Base-by-base conservation (phyloP, 2,113 vertebrate species). In the Apeltes quadracus region DNA sequence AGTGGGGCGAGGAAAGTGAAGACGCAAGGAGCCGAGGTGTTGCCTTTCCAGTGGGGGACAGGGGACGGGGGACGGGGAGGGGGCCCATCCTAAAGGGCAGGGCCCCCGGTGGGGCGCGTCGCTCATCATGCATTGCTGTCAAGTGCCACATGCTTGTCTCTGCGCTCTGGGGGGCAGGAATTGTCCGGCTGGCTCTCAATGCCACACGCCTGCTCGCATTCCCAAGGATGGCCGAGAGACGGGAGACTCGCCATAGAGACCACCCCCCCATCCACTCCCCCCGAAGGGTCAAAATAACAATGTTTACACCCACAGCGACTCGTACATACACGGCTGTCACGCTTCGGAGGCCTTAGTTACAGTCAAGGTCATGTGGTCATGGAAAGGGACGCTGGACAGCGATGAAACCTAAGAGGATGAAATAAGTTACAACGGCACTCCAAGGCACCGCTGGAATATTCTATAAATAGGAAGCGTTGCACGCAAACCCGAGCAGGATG, bases 91-190 rank as follows among this genome's bases (percentile, higher is more conserved):
- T 88, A 85, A 89, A 91, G 86, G 89, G 80, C 82, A 51, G 89
- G 53, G 71, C 73, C 15, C 72, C 79, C 2, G 82, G 69, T 59
- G 22, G 64, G 63, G 34, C 63, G 78, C 36, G 55, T 87, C 70
- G 71, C 73, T 86, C 87, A 77, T 74, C 61, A 38, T 76, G 72
- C 81, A 88, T 88, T 61, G 72, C 68, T 90, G 86, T 88, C 85
- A 87, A 85, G 87, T 83, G 85, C 82, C 87, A 90, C 84, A 90
- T 91, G 87, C 85, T 90, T 90, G 78, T 84, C 70, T 89, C 83
- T 89, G 82, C 82, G 79, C 73, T 87, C 67, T 82, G 75, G 74
- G 69, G 46, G 46, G 46, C 18, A 79, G 84, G 75, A 85, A 88
- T 87, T 83, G 76, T 46, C 76, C 46, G 55, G 77, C 76, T 75